These are phyloP conservation scores for Notolabrus celidotus DNA, from an alignment of 2,797 vertebrate genomes.

Conservation along the genomic window DNA sequence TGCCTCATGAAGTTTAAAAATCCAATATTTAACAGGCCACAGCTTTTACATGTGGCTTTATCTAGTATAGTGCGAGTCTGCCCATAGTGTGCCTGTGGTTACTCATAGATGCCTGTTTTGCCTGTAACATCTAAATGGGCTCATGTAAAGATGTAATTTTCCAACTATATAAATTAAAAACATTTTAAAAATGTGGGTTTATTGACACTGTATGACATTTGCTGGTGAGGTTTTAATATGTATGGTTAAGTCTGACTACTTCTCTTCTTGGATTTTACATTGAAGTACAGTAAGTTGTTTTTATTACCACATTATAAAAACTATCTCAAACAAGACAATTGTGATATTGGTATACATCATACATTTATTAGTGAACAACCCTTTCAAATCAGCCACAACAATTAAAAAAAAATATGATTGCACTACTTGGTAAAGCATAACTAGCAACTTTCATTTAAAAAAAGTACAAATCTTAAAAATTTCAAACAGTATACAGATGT, in stretches of 20 bases:
- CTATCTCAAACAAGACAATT: slow-evolving; percentile 31
- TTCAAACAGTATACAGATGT: slow-evolving; percentile 99
- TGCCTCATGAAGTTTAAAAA: slow-evolving; percentile 73
- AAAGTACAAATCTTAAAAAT: slow-evolving; percentile 99
- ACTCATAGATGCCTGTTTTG: slow-evolving; percentile 88
- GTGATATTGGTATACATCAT: slow-evolving; percentile 95
- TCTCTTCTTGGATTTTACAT: neutral
- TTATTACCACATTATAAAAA: neutral
- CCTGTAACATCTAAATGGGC: slow-evolving; percentile 86
- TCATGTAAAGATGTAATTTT: slow-evolving; percentile 91
- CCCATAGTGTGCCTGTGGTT: slow-evolving; percentile 93
- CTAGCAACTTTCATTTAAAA: slow-evolving; percentile 99
- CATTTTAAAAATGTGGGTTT: slow-evolving; percentile 84
- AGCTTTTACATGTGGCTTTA: slow-evolving; percentile 84
- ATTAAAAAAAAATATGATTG: slow-evolving; percentile 99
- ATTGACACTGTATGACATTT: slow-evolving; percentile 56
- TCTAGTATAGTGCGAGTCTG: slow-evolving; percentile 93
- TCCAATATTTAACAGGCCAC: slow-evolving; percentile 78
- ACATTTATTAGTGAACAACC: slow-evolving; percentile 99
- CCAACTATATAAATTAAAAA: slow-evolving; percentile 92
- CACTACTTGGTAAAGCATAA: slow-evolving; percentile 99
- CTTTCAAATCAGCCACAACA: slow-evolving; percentile 99
- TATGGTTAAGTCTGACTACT: no score
- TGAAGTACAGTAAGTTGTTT: neutral
- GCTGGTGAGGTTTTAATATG: neutral